Conservation (phyloP, 2,113 vertebrate species). For the Procapra przewalskii region DNA sequence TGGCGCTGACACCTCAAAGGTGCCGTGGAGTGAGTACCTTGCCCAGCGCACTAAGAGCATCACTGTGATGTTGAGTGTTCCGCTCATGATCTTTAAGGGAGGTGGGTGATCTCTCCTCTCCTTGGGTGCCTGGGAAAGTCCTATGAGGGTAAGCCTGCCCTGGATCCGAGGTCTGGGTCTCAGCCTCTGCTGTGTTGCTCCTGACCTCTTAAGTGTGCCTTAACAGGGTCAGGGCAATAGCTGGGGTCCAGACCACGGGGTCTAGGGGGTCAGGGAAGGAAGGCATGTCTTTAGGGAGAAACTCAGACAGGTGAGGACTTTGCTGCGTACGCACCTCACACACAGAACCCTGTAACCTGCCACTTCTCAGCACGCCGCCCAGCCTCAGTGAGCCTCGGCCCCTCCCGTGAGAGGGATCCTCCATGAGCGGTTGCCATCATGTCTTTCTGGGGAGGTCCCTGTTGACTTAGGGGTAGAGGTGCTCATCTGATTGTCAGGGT, state of each 20-base stretch:
- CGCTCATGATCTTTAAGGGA: not conserved
- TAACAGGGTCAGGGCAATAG: not conserved
- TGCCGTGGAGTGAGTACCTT: not conserved
- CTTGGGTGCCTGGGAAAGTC: not conserved
- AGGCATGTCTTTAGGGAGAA: not conserved
- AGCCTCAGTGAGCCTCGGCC: not conserved
- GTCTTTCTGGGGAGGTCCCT: not conserved
- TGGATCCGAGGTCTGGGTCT: not conserved
- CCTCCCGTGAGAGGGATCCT: not conserved
- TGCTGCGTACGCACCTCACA: rapidly evolving
- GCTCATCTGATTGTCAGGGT: rapidly evolving
- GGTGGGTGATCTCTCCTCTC: not conserved
- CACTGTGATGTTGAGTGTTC: not conserved
- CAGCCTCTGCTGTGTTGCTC: not conserved
- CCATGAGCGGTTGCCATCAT: not conserved
- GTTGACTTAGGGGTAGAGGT: not conserved
- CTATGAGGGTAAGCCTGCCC: not conserved
- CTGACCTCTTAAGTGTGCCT: not conserved
- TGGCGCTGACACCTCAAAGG: not conserved
- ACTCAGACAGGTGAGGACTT: not conserved
- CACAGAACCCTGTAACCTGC: rapidly evolving
- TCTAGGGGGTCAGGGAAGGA: not conserved
- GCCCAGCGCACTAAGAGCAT: not conserved
- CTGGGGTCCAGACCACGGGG: not conserved
- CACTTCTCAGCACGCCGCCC: not conserved